Base-by-base conservation (phyloP, 37 sponge, comb jelly and placozoan species). In the Halisarca cf. caerulea region DNA sequence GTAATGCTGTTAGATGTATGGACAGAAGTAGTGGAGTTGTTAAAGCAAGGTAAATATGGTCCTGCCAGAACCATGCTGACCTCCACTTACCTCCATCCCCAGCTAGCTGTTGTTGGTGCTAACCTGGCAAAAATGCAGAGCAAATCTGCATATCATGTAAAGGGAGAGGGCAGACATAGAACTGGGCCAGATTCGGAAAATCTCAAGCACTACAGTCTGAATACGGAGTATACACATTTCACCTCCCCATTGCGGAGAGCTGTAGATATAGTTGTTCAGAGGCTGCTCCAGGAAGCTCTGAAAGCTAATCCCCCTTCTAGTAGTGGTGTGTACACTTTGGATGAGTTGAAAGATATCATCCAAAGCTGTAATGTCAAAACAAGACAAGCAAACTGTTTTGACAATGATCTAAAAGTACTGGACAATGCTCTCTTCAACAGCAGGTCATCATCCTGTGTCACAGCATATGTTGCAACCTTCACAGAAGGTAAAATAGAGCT, bases 221-320 rank as follows among this genome's bases (percentile, higher is more conserved):
- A 66, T 3, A 59, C 45, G 18, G 45, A 72, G 2, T 93, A 93
- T 45, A 89, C 93, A 9, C 93, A 93, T 45, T 89, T 86, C 60
- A 82, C 93, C 8, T 93, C 93, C 30, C 93, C 93, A 17, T 30
- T 93, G 27, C 45, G 93, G 43, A 77, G 93, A 34, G 89, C 87
- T 71, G 42, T 70, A 30, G 93, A 93, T 58, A 73, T 93, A 21
- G n/a, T 66, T 17, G 85, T 84, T 4, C 93, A 93, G 44, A 43
- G 88, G 33, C 57, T 93, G 59, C 37, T 89, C 11, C 39, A 44
- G 14, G 24, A 66, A 34, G 18, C 45, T 11, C 38, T 79, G 42
- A 33, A 80, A 1, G n/a, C 17, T 30, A 34, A 17, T n/a, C 33
- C n/a, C 34, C 32, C 35, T 68, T 3, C 69, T 30, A 1, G 33